A percentile compares a stretch with the other conserved stretches of the same genome.
Conservation (phyloP, 2,888 invertebrate species). For the Erannis defoliaria region DNA sequence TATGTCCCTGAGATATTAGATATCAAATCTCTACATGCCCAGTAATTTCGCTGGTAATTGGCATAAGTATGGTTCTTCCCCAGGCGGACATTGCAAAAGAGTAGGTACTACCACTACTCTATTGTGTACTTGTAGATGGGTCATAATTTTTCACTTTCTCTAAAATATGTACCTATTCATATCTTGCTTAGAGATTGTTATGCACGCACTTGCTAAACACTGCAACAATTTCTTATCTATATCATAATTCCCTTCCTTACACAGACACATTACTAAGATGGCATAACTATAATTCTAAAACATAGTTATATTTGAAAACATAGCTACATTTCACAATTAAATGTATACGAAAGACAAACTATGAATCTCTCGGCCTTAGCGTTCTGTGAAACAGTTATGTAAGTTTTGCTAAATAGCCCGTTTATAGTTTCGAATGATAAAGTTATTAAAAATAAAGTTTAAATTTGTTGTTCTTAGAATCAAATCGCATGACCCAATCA, state of each 20-base stretch:
- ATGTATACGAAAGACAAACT: slow-evolving; percentile 39
- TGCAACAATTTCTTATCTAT: slow-evolving; percentile 24
- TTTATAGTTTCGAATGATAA: too few relatives aligned
- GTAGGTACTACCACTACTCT: too few relatives aligned
- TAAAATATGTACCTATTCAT: neutral
- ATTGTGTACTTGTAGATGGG: neutral
- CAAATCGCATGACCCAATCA: too few relatives aligned
- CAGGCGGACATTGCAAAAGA: too few relatives aligned
- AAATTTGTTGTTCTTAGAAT: too few relatives aligned
- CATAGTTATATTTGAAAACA: slow-evolving; percentile 2
- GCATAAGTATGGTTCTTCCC: too few relatives aligned
- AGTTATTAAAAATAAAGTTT: too few relatives aligned
- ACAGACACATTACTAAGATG: slow-evolving; percentile 20
- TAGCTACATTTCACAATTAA: slow-evolving; percentile 41
- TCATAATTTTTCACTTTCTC: neutral
- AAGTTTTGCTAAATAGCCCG: neutral
- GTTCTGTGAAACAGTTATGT: slow-evolving; percentile 16
- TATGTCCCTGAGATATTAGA: too few relatives aligned
- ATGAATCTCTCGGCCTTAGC: slow-evolving; percentile 36
- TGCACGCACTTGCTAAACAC: slow-evolving; percentile 18
- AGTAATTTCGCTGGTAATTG: too few relatives aligned
- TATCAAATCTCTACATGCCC: too few relatives aligned
- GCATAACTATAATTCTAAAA: neutral
- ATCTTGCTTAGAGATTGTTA: slow-evolving; percentile 11
- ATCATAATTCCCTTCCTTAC: slow-evolving; percentile 37